These are phyloP conservation scores for Oncorhynchus keta DNA, from an alignment of 2,113 vertebrate species.

Conservation along the genomic window DNA sequence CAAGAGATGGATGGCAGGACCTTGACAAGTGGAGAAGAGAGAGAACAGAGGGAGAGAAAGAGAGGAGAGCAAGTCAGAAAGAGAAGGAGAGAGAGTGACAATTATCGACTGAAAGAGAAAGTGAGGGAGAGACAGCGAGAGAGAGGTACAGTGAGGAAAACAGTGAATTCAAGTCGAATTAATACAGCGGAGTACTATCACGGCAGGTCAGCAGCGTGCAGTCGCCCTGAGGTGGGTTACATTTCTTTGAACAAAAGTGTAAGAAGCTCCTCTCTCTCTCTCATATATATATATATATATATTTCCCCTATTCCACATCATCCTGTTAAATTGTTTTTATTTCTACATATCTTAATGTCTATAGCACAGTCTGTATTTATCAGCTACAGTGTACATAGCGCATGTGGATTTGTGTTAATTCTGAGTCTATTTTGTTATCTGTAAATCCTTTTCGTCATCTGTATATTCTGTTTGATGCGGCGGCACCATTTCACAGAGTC, in stretches of 20 bases:
- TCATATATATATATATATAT: no score
- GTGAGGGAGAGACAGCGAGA: background rate
- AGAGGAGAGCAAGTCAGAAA: background rate
- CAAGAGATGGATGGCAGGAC: background rate
- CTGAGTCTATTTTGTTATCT: no score
- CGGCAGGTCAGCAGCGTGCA: background rate
- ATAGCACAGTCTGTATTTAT: no score
- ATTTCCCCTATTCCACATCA: no score
- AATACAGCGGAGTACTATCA: background rate
- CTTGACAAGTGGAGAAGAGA: background rate
- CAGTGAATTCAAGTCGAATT: background rate
- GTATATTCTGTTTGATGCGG: no score
- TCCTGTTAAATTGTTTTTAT: background rate
- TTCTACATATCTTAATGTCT: background rate
- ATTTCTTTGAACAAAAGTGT: background rate
- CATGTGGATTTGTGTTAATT: no score
- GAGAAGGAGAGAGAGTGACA: background rate
- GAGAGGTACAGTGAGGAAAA: constrained; percentile 6
- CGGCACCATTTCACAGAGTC: no score
- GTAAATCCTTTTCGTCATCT: no score
- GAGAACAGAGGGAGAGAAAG: background rate
- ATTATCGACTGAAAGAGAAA: background rate
- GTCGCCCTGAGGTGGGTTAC: background rate
- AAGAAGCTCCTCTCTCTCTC: background rate
- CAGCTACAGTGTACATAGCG: no score